phyloP scores from a whole-genome alignment of 2,797 vertebrate species.

The Peromyscus aztecus region DNA sequence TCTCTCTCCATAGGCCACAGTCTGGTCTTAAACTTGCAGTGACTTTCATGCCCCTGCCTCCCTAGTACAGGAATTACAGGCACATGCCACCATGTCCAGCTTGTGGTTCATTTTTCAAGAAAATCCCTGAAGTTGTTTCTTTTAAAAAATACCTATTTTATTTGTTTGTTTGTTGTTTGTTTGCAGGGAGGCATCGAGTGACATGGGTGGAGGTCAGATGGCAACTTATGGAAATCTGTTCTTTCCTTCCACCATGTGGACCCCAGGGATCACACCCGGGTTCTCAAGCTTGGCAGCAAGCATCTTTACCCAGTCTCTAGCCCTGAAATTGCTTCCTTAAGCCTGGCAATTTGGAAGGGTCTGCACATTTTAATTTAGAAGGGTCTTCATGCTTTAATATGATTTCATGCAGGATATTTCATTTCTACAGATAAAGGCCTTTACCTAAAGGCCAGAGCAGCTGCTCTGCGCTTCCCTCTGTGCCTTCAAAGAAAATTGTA shows the following conservation, averaged over 20 bases:
- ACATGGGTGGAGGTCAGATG: not conserved
- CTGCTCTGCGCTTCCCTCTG: not conserved
- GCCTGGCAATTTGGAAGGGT: slow-evolving; percentile 4
- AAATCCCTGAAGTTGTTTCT: slow-evolving; percentile 20
- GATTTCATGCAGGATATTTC: not conserved
- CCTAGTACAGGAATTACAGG: not conserved
- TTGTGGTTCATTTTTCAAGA: slow-evolving; percentile 24
- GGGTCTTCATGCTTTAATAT: not conserved
- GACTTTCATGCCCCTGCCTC: not conserved
- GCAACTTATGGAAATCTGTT: not conserved
- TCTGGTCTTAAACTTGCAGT: not conserved
- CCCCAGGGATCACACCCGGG: not conserved
- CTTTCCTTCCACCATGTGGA: not conserved
- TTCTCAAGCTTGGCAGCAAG: not conserved
- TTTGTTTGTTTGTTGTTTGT: not conserved
- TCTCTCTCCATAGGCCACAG: not conserved
- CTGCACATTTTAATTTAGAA: slow-evolving; percentile 31
- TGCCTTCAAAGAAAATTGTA: slow-evolving; percentile 57
- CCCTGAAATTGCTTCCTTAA: slow-evolving; percentile 15
- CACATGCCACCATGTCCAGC: not conserved
- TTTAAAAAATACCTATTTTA: not conserved
- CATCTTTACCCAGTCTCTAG: not conserved
- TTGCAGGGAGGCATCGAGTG: too few species aligned
- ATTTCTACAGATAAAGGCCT: too few species aligned
- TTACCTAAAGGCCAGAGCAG: slow-evolving; percentile 1